Base-by-base conservation (phyloP, 2,113 vertebrate genomes). In the Tricholaema leucomelas region DNA sequence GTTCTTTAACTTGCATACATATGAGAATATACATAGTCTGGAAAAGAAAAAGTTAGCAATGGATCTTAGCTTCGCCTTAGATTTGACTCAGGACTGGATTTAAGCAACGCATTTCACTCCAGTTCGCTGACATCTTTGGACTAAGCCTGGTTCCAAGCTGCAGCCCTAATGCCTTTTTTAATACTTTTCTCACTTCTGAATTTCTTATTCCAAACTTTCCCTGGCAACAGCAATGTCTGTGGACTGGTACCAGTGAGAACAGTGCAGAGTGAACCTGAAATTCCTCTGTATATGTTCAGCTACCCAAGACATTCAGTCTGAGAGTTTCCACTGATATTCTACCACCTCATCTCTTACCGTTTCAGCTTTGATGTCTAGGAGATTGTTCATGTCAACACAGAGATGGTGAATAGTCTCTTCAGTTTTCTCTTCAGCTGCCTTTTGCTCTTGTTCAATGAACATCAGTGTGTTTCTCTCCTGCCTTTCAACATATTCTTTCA, bases 401-500 rank as follows among this genome's bases (percentile, higher is more conserved):
- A 94, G 82, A 21, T 79, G 84, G 6, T 80, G 42, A 70, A 92
- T 75, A 33, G 42, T 21, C 61, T 75, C 84, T 23, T 91, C 88
- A 24, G 48, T 94, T 83, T 94, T 91, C 76, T 84, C 56, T 6
- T 74, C 67, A 56, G 90, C 71, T 56, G 48, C 65, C 33, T 86
- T 88, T 73, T 91, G 73, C 63, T 95, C 88, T 58, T 87, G 66
- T 24, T 94, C 92, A 88, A 95, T 88, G 58, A 96, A 59, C 54
- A 83, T 50, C 72, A 96, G 90, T 27, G 95, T 92, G 38, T 72
- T 91, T 76, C 81, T 46, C 70, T 95, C 91, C 70, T 96, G 90
- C 48, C 91, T 92, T 81, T 94, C 94, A 91, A 97, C 44, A 59
- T 83, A 95, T 25, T 96, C 91, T 54, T 94, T 95, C 94, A 96